Evolutionary conservation across 1,140 invertebrate genomes (phyloP).

Genomic region (Druon quercuslanigerum): DNA sequence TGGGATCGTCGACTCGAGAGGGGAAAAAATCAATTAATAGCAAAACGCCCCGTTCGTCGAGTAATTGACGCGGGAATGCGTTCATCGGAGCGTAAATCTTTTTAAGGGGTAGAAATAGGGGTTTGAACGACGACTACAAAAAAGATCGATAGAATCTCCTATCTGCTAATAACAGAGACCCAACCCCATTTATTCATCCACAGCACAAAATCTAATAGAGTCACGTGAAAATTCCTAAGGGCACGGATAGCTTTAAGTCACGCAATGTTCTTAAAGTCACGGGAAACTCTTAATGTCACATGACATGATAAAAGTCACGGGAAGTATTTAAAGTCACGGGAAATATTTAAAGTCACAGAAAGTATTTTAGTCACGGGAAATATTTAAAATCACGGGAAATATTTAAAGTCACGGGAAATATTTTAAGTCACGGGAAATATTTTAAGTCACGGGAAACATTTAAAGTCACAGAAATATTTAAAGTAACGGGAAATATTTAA

Average conservation of each 20-base stretch:
- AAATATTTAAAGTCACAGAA: too few species aligned
- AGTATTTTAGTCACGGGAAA: too few species aligned
- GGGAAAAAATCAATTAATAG: constrained; percentile 63
- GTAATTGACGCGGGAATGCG: constrained; percentile 66
- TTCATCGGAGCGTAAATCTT: constrained; percentile 60
- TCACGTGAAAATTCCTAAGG: not conserved
- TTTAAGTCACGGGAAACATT: not conserved
- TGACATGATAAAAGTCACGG: too few species aligned
- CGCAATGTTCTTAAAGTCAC: constrained; percentile 26
- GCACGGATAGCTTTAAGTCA: not conserved
- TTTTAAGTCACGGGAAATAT: not conserved
- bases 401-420: too few species aligned
- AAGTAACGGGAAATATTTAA: too few species aligned
- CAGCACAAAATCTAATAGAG: constrained; percentile 5
- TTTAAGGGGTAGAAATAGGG: constrained; percentile 37
- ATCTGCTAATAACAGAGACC: constrained; percentile 70
- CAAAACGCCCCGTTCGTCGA: constrained; percentile 52
- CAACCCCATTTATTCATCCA: constrained; percentile 58
- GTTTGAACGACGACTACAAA: constrained; percentile 45
- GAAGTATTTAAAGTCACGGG: too few species aligned
- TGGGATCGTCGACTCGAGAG: not conserved
- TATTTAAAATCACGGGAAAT: too few species aligned
- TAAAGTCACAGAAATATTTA: too few species aligned
- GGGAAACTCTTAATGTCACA: too few species aligned
- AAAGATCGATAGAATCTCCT: constrained; percentile 69